phyloP scores from a whole-genome alignment of 2,888 invertebrate genomes.

The Thecophora atra region DNA sequence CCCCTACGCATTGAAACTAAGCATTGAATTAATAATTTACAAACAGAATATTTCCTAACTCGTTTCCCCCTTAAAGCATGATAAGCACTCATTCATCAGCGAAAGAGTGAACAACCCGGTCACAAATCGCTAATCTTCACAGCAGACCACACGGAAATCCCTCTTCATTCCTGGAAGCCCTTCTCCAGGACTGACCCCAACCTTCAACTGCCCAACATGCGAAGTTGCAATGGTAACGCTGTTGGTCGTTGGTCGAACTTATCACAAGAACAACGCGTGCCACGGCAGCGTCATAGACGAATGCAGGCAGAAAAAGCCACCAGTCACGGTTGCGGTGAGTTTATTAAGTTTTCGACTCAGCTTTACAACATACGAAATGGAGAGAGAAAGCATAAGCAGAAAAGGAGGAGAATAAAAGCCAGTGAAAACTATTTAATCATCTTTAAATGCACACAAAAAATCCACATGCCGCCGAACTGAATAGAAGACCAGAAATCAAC shows the following conservation, averaged over 20 bases:
- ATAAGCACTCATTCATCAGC: neutral
- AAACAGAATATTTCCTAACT: too few relatives aligned
- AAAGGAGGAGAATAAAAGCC: neutral
- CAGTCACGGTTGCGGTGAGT: neutral
- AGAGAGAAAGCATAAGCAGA: neutral
- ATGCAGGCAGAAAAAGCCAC: neutral
- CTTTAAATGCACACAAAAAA: too few relatives aligned
- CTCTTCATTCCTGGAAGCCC: neutral
- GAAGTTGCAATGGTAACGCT: neutral
- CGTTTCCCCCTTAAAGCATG: neutral
- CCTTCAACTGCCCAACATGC: neutral
- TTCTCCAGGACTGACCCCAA: too few relatives aligned
- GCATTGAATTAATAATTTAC: too few relatives aligned
- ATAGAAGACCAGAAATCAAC: constrained; percentile 24
- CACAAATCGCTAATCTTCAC: constrained; percentile 7
- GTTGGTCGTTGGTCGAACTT: neutral
- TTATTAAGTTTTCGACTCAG: neutral
- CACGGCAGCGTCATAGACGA: constrained; percentile 16
- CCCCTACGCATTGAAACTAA: too few relatives aligned
- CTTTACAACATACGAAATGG: neutral
- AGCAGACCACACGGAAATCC: constrained; percentile 1
- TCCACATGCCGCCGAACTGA: neutral
- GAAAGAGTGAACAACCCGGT: neutral
- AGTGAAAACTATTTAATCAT: neutral
- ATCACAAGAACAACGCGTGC: constrained; percentile 32